phyloP scores from a whole-genome alignment of 2,113 vertebrate species.

The Pao palembangensis region DNA sequence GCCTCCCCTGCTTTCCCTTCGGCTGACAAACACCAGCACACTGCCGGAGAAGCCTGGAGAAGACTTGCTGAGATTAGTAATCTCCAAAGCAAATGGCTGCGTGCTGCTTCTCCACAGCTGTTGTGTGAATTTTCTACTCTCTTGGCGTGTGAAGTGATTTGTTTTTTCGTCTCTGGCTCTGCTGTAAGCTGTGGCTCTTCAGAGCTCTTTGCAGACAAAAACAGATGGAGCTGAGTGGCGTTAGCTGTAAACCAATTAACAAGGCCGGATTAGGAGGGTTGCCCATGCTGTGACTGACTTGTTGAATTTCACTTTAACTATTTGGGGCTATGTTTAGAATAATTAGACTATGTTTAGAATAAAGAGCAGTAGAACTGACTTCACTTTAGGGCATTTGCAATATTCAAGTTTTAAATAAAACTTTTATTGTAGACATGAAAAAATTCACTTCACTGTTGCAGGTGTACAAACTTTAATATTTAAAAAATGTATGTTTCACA shows the following conservation, averaged over 20 bases:
- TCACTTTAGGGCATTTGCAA: no score
- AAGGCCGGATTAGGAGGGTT: conserved; percentile 51
- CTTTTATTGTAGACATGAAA: no score
- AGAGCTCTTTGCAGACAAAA: conserved; percentile 44
- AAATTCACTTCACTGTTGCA: neutral
- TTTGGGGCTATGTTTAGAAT: conserved; percentile 32
- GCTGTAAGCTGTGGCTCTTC: conserved; percentile 22
- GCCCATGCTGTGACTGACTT: conserved; percentile 24
- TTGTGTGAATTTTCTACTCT: conserved; percentile 1
- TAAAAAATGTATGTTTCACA: conserved; percentile 3
- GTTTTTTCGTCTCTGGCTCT: conserved; percentile 4
- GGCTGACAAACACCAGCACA: neutral
- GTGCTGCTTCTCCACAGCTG: neutral
- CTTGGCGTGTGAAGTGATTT: conserved; percentile 13
- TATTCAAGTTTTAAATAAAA: neutral
- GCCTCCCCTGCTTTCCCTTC: neutral
- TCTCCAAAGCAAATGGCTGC: conserved; percentile 14
- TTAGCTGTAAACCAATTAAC: conserved; percentile 69
- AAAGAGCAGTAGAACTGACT: no score
- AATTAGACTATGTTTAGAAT: neutral
- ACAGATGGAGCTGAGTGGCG: conserved; percentile 64
- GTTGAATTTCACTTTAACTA: conserved; percentile 18
- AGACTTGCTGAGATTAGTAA: conserved; percentile 13
- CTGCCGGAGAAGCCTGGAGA: neutral
- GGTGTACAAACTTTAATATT: conserved; percentile 17